Conservation (phyloP, 2,888 invertebrate genomes). For the Byasa hedistus region DNA sequence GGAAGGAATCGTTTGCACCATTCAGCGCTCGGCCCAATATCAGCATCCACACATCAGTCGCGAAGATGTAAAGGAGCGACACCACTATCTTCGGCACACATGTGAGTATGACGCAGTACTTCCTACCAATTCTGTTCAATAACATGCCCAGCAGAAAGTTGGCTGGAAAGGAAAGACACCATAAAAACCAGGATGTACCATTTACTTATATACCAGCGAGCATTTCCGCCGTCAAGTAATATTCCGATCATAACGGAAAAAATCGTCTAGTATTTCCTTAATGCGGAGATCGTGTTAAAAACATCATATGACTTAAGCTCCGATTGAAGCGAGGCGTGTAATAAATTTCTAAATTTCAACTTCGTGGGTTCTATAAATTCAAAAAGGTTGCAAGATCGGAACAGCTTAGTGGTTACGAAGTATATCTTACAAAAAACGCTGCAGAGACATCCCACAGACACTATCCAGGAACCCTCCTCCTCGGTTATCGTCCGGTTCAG, state of each 20-base stretch:
- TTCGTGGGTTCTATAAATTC: too few species aligned
- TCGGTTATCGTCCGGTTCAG: constrained; percentile 47
- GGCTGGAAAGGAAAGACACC: constrained; percentile 30
- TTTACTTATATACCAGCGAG: background rate
- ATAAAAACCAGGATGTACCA: background rate
- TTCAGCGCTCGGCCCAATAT: constrained; percentile 36
- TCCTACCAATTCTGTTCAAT: constrained; percentile 36
- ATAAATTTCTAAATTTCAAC: too few species aligned
- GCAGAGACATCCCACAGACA: constrained; percentile 50
- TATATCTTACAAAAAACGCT: constrained; percentile 42
- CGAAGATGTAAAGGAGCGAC: constrained; percentile 37
- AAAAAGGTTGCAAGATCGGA: too few species aligned
- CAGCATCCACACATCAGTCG: constrained; percentile 43
- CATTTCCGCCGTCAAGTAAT: too few species aligned
- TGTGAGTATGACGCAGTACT: constrained; percentile 31
- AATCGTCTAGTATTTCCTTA: too few species aligned
- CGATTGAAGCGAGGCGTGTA: too few species aligned
- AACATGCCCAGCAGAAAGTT: constrained; percentile 23
- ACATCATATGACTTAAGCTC: too few species aligned
- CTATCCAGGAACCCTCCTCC: constrained; percentile 60
- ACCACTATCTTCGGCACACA: constrained; percentile 36
- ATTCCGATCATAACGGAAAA: too few species aligned
- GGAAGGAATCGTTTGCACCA: constrained; percentile 32
- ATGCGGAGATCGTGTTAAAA: too few species aligned
- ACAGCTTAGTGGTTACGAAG: too few species aligned